Conservation (phyloP, 2,888 invertebrate species). For the Aromia moschata region DNA sequence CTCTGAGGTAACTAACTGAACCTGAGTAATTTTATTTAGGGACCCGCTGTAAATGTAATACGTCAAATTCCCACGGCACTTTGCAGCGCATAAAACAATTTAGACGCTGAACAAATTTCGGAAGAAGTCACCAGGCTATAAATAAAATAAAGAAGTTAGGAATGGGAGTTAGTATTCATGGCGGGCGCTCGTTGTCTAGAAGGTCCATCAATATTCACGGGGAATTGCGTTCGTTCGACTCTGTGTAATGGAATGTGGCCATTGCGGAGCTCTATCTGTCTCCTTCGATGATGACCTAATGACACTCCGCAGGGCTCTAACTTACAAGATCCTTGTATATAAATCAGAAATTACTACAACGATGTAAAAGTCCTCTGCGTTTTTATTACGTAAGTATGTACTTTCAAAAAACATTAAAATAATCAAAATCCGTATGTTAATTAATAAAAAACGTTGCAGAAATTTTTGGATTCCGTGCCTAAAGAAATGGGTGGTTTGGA, state of each 20-base stretch:
- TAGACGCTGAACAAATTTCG: slow-evolving; percentile 21
- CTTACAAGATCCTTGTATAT: slow-evolving; percentile 38
- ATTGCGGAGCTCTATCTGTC: slow-evolving; percentile 35
- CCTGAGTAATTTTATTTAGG: too few relatives aligned
- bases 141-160: slow-evolving; percentile 29
- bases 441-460: too few relatives aligned
- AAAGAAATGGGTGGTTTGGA: too few relatives aligned
- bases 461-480: too few relatives aligned
- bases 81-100: slow-evolving; percentile 15
- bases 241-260: slow-evolving; percentile 59
- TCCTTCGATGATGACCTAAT: slow-evolving; percentile 44
- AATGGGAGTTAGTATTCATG: slow-evolving; percentile 51
- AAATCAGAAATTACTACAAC: too few relatives aligned
- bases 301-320: slow-evolving; percentile 40
- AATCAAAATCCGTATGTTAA: too few relatives aligned
- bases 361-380: too few relatives aligned
- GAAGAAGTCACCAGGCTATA: slow-evolving; percentile 23
- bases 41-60: too few relatives aligned
- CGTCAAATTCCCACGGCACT: neutral
- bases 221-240: slow-evolving; percentile 56
- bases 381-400: too few relatives aligned
- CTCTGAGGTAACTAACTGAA: too few relatives aligned
- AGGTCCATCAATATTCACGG: slow-evolving; percentile 59
- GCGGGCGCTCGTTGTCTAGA: slow-evolving; percentile 47
- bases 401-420: too few relatives aligned